Evolutionary conservation across 2,888 invertebrate genomes (phyloP).

Genomic region (Drosophila birchii): DNA sequence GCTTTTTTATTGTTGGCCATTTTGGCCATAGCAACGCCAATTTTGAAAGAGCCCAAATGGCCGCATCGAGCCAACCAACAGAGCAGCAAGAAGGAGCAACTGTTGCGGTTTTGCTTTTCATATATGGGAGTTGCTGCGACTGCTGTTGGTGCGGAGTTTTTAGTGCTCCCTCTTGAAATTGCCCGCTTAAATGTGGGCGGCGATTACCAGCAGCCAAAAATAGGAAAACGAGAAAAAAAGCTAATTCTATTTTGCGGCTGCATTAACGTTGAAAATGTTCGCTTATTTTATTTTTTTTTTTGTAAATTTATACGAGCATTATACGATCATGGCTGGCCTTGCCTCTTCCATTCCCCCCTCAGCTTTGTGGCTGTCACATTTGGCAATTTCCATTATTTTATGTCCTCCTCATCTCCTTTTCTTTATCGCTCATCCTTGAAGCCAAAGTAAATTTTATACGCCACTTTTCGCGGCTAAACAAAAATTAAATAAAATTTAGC

Average conservation of each 20-base stretch:
- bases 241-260: conserved; percentile 79
- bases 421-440: conserved; percentile 62
- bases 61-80: conserved; percentile 33
- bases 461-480: conserved; percentile 80
- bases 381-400: conserved; percentile 81
- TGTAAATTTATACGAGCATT: conserved; percentile 78
- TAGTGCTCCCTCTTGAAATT: conserved; percentile 67
- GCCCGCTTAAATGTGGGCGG: conserved; percentile 77
- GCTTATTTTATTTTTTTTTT: conserved; percentile 52
- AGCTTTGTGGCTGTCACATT: conserved; percentile 81
- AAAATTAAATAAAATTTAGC: conserved; percentile 81
- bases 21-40: conserved; percentile 75
- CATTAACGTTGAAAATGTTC: conserved; percentile 68
- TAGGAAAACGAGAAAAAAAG: conserved; percentile 49
- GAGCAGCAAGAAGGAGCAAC: conserved; percentile 24
- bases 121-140: conserved; percentile 31
- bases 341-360: conserved; percentile 16
- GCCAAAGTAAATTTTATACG: conserved; percentile 80
- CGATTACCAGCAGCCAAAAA: conserved; percentile 70
- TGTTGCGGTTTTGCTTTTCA: conserved; percentile 45
- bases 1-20: conserved; percentile 80
- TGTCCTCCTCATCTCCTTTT: conserved; percentile 60
- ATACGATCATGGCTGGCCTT: conserved; percentile 64
- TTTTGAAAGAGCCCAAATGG: conserved; percentile 55
- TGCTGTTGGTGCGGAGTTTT: conserved; percentile 29